Percentiles rank a stretch among this genome's conserved stretches.
Conservation (phyloP, 92 coral and sea anemone species). For the Plumapathes pennacea region DNA sequence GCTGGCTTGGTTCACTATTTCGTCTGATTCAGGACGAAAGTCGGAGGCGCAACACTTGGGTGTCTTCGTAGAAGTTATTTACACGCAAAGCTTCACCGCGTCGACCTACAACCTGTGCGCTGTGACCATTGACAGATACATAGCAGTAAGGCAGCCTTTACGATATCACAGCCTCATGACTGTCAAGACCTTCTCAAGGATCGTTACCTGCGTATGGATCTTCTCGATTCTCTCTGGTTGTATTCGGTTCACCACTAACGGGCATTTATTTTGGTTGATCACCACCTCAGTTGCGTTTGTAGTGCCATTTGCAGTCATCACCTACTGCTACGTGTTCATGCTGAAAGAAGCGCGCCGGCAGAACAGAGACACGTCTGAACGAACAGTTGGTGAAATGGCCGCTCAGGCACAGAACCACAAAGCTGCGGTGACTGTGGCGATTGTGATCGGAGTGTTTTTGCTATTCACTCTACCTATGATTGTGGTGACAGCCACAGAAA, state of each 20-base stretch:
- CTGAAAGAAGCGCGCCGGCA: conserved; percentile 19
- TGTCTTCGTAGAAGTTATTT: too few species aligned
- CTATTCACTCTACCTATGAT: conserved; percentile 10
- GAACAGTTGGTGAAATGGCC: not conserved
- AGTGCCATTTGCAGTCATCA: conserved; percentile 9
- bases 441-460: conserved; percentile 21
- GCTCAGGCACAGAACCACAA: conserved; percentile 6
- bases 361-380: not conserved
- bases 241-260: conserved; percentile 8
- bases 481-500: conserved; percentile 3
- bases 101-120: conserved; percentile 56
- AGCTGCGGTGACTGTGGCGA: conserved; percentile 25
- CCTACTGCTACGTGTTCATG: conserved; percentile 12
- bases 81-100: too few species aligned
- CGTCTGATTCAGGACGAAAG: too few species aligned
- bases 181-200: not conserved
- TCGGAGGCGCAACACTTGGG: too few species aligned
- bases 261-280: conserved; percentile 12
- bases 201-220: conserved; percentile 2
- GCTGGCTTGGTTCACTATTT: too few species aligned
- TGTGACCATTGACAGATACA: conserved; percentile 53
- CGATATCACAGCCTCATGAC: conserved; percentile 19
- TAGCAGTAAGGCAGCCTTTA: conserved; percentile 37
- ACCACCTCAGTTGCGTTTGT: conserved; percentile 2
- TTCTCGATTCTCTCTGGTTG: conserved; percentile 11